A percentile compares a stretch with the other conserved stretches of the same genome.
Conservation (phyloP, 2,797 vertebrate genomes). For the Gymnoscopelus braueri region DNA sequence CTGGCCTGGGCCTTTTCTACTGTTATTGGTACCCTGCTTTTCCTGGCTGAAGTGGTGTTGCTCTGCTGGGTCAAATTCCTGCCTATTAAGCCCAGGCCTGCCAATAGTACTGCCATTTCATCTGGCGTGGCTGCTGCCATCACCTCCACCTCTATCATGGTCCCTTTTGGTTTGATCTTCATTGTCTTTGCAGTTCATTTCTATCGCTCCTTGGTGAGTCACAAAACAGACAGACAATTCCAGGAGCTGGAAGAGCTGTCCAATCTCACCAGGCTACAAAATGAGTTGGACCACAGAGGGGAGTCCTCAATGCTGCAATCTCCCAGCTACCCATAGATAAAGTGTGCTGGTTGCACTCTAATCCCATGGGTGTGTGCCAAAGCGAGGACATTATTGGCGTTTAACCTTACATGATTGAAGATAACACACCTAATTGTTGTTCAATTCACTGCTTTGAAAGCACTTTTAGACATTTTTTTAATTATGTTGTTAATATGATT, state of each 20-base stretch:
- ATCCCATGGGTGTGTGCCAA: constrained; percentile 15
- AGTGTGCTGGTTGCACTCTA: constrained; percentile 21
- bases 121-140: constrained; percentile 93
- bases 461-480: constrained; percentile 43
- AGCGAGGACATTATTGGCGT: constrained; percentile 15
- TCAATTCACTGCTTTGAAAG: constrained; percentile 44
- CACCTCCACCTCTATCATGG: constrained; percentile 97
- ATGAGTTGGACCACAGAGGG: constrained; percentile 93
- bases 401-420: constrained; percentile 38
- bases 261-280: constrained; percentile 92
- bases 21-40: constrained; percentile 95
- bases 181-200: constrained; percentile 98
- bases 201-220: constrained; percentile 96
- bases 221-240: constrained; percentile 97
- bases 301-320: constrained; percentile 81
- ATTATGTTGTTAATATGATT: constrained; percentile 8
- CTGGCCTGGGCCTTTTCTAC: constrained; percentile 98
- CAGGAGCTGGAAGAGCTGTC: constrained; percentile 91
- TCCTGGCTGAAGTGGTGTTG: constrained; percentile 95
- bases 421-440: constrained; percentile 45
- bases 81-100: constrained; percentile 83
- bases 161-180: constrained; percentile 94
- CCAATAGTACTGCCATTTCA: constrained; percentile 78
- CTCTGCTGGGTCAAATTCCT: constrained; percentile 99
- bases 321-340: constrained; percentile 81